Evolutionary conservation across 2,888 invertebrate genomes (phyloP).

Genomic region (Beris chalybata): DNA sequence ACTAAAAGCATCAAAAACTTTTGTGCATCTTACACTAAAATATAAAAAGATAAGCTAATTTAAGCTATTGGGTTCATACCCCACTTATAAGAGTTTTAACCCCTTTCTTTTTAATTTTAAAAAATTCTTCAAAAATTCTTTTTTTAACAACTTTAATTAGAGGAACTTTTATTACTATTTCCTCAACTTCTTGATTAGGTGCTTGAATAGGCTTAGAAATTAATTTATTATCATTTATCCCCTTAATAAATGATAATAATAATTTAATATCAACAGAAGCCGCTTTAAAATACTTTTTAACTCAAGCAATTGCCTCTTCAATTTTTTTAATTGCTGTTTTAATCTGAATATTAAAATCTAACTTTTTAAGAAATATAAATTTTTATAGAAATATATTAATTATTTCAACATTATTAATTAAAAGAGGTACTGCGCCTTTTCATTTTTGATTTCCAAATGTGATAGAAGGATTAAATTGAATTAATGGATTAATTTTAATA

Average conservation of each 20-base stretch:
- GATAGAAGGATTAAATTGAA: conserved; percentile 62
- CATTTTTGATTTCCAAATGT: no score
- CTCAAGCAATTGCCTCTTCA: conserved; percentile 62
- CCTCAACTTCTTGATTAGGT: conserved; percentile 54
- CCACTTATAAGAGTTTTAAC: conserved; percentile 56
- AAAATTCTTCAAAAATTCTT: conserved; percentile 58
- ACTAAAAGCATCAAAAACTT: conserved; percentile 42
- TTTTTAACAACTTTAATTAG: conserved; percentile 59
- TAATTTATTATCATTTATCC: conserved; percentile 65
- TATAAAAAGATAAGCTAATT: conserved; percentile 57
- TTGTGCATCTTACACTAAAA: conserved; percentile 66
- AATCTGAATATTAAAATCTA: conserved; percentile 45
- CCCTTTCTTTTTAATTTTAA: conserved; percentile 61
- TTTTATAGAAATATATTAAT: no score
- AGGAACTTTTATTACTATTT: no score
- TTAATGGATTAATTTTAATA: conserved; percentile 61
- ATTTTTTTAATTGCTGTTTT: conserved; percentile 59
- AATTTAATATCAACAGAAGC: conserved; percentile 60
- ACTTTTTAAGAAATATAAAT: no score
- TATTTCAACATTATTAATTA: no score
- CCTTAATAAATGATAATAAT: conserved; percentile 59
- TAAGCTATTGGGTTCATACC: conserved; percentile 59
- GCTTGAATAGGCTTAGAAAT: conserved; percentile 67
- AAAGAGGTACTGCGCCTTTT: no score
- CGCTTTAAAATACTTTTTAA: conserved; percentile 65